Conservation (phyloP, 2,113 vertebrate species). For the Cranoglanis bouderius region DNA sequence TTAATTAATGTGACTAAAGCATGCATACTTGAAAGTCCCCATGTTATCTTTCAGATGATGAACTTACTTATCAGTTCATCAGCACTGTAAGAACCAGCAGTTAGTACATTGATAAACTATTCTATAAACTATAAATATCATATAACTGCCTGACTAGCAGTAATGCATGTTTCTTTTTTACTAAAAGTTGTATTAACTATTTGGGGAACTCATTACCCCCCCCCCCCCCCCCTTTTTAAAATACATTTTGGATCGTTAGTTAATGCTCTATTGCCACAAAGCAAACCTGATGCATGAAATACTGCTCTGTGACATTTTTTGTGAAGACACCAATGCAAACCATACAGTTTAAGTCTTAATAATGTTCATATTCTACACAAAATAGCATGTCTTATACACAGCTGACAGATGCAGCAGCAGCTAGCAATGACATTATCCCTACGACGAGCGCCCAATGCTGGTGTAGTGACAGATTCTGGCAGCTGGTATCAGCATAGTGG, state of each 20-base stretch:
- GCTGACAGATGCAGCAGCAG: neutral
- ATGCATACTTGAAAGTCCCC: neutral
- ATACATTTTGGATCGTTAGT: neutral
- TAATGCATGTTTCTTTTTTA: neutral
- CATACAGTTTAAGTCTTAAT: neutral
- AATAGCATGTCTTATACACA: neutral
- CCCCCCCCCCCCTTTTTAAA: no score
- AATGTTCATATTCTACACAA: neutral
- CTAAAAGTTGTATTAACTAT: neutral
- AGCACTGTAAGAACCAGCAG: neutral
- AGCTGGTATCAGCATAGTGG: neutral
- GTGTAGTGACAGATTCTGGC: neutral
- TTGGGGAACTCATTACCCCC: neutral
- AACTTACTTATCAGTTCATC: no score
- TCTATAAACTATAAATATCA: neutral
- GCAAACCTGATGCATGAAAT: neutral
- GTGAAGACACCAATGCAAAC: neutral
- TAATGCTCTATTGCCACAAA: neutral
- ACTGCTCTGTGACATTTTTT: neutral
- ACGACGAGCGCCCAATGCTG: neutral
- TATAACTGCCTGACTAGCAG: no score
- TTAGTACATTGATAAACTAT: neutral
- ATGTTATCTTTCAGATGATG: neutral
- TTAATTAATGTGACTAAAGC: neutral
- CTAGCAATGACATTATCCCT: neutral